Percentiles rank a stretch among this genome's conserved stretches.
phyloP scores from a whole-genome alignment of 2,113 vertebrate genomes.

The Pseudorasbora parva region DNA sequence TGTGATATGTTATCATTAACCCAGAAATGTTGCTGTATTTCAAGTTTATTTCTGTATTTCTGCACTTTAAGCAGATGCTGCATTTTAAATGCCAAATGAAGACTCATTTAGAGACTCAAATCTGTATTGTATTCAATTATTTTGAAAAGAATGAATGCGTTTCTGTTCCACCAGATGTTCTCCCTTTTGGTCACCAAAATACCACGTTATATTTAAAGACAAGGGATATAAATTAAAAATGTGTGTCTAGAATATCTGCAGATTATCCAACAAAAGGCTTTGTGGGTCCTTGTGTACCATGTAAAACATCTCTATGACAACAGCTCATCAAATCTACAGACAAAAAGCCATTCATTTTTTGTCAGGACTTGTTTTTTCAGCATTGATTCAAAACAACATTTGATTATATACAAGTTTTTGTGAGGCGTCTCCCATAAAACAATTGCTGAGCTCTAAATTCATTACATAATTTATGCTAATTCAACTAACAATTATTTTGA shows the following conservation, averaged over 20 bases:
- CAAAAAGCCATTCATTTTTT: not conserved
- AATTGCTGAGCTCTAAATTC: not conserved
- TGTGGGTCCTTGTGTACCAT: not conserved
- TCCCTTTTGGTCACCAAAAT: not conserved
- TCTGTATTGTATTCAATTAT: not conserved
- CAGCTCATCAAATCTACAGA: not conserved
- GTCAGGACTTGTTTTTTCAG: not conserved
- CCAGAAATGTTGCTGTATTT: conserved; percentile 9
- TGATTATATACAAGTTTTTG: not conserved
- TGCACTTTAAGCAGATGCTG: conserved; percentile 11
- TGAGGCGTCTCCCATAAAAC: not conserved
- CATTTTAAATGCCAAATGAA: not conserved
- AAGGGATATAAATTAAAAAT: not conserved
- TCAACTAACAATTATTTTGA: not conserved
- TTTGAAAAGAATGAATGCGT: not conserved
- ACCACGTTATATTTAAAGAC: conserved; percentile 2
- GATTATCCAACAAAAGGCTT: not conserved
- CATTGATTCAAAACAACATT: not conserved
- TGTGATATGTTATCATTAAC: conserved; percentile 27
- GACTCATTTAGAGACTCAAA: not conserved
- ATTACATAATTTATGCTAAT: not conserved
- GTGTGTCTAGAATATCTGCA: not conserved
- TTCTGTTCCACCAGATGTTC: conserved; percentile 29
- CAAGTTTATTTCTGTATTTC: not conserved
- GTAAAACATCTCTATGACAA: not conserved